These are phyloP conservation scores for Serinus canaria DNA, from an alignment of 2,113 vertebrate genomes.

Conservation along the genomic window DNA sequence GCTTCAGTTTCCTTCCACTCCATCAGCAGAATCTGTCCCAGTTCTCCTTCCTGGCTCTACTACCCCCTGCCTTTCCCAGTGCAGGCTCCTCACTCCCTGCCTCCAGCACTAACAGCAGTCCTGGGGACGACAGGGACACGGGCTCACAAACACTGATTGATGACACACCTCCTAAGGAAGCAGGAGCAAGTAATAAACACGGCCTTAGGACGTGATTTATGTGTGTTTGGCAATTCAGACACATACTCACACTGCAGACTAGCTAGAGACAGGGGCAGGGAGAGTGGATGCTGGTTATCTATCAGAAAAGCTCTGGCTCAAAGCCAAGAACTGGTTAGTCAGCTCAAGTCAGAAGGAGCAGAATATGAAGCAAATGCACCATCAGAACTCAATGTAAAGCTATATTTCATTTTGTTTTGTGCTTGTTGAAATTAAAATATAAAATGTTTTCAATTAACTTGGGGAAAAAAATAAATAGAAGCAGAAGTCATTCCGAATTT, in stretches of 20 bases:
- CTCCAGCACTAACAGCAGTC: not conserved
- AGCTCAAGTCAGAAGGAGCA: not conserved
- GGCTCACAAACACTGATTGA: constrained; percentile 44
- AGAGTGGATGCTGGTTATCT: not conserved
- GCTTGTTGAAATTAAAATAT: not conserved
- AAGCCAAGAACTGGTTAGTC: not conserved
- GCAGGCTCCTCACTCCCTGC: not conserved
- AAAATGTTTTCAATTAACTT: not conserved
- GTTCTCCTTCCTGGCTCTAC: not conserved
- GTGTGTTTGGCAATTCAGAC: constrained; percentile 13
- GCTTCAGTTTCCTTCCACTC: not conserved
- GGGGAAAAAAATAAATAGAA: not conserved
- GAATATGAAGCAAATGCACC: not conserved
- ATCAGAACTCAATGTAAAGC: not conserved
- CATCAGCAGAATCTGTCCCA: not conserved
- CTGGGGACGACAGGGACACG: not conserved
- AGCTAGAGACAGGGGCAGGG: not conserved
- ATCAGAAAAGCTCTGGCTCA: not conserved
- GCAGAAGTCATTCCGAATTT: not conserved
- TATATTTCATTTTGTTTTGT: not conserved
- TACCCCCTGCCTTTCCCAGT: not conserved
- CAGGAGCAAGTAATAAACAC: constrained; percentile 53
- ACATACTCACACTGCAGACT: not conserved
- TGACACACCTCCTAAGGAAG: constrained; percentile 37
- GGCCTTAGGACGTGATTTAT: constrained; percentile 45